These are phyloP conservation scores for Orthonychiurus folsomi DNA, from an alignment of 2,888 invertebrate species.

Conservation along the genomic window DNA sequence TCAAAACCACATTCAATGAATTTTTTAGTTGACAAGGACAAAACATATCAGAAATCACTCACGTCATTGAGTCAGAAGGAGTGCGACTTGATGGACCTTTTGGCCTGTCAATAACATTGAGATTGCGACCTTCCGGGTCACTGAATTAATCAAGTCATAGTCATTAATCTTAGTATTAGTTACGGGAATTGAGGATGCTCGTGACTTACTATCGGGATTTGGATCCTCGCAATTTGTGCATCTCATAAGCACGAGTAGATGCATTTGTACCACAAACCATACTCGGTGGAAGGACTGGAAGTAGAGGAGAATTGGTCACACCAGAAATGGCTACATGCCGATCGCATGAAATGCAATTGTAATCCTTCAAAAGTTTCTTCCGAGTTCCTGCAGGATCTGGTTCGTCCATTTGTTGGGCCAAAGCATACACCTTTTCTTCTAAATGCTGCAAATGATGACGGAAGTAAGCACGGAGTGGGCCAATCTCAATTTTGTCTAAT, in stretches of 20 bases:
- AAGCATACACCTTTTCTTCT: constrained; percentile 27
- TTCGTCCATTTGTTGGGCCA: constrained; percentile 29
- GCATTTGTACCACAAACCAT: constrained; percentile 28
- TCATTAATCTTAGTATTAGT: background rate
- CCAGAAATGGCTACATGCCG: constrained; percentile 33
- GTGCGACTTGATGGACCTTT: background rate
- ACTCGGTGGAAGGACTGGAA: constrained; percentile 29
- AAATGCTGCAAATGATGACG: constrained; percentile 31
- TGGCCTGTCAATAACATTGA: constrained; percentile 15
- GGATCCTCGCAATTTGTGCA: constrained; percentile 27
- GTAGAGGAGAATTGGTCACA: constrained; percentile 23
- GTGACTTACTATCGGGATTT: constrained; percentile 9
- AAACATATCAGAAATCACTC: background rate
- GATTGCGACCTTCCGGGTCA: constrained; percentile 17
- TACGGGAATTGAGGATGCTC: background rate
- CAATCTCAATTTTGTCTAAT: constrained; percentile 34
- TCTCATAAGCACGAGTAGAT: constrained; percentile 30
- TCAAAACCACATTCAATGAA: background rate
- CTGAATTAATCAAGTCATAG: constrained; percentile 6
- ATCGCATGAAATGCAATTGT: constrained; percentile 37
- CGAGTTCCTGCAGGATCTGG: constrained; percentile 40
- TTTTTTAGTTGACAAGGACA: background rate
- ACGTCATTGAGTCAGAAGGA: background rate
- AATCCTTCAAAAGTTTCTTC: constrained; percentile 35
- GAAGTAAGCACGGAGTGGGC: constrained; percentile 36